Base-by-base conservation (phyloP, 2,797 vertebrate genomes). In the Anguilla marmorata region DNA sequence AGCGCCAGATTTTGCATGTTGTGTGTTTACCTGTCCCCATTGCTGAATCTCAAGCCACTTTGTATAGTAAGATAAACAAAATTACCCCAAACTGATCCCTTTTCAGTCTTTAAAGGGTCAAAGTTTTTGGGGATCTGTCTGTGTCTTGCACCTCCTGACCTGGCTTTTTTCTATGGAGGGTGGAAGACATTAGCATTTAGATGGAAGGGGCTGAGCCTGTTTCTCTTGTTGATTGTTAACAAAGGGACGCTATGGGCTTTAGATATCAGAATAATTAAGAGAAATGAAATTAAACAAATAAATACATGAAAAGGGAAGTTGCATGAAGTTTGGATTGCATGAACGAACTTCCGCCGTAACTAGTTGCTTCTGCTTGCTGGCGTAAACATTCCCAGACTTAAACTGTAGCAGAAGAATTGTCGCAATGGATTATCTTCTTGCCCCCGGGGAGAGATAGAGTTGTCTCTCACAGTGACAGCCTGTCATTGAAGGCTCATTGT, bases 391-490 rank as follows among this genome's bases (percentile, higher is more conserved):
- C n/a, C 27, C 33, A n/a, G 41, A 83, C 27, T 30, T 86, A 74
- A 27, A 87, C 63, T 84, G 63, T 84, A 72, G n/a, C 83, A 33
- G 54, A 9, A 60, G 16, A 85, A 80, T 37, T 37, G 86, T 86
- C 48, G 79, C 58, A 21, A 48, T 60, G 56, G 50, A 60, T 60
- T 87, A 27, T 33, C 60, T 19, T 79, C 54, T 7, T 24, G 86
- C 41, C 87, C 84, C 58, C 50, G 52, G 54, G 72, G 27, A 85
- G 86, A 86, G 85, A 92, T 89, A 86, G 89, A 92, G 89, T 89
- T 89, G 89, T 91, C 90, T 90, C 52, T 88, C 85, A 37, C 27
- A 86, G 85, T 90, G 89, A 89, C 90, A 91, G 90, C 80, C 88
- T 86, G 87, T 90, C 90, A 89, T 90, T 90, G 89, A 60, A 52